Conservation (phyloP, 2,113 vertebrate species). For the Neolamprologus sp. region DNA sequence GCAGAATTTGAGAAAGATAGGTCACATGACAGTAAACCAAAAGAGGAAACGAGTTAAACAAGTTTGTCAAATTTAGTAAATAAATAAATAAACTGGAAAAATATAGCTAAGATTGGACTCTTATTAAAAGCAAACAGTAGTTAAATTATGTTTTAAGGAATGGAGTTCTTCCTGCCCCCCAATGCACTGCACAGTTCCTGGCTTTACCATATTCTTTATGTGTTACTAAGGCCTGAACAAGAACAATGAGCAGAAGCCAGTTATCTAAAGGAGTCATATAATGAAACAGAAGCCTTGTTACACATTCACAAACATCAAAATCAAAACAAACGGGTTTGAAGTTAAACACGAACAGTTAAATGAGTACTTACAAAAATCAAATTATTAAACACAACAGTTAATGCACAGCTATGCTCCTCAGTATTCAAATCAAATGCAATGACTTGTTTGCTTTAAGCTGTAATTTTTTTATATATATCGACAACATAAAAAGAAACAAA, state of each 20-base stretch:
- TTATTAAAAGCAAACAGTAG: neutral
- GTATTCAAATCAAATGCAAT: neutral
- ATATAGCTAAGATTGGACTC: neutral
- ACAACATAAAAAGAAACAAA: neutral
- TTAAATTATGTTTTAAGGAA: neutral
- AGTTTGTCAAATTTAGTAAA: neutral
- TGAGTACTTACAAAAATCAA: neutral
- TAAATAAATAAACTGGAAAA: neutral
- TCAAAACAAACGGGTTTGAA: neutral
- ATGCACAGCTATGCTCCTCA: neutral
- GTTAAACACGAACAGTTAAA: neutral
- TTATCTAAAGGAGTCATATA: neutral
- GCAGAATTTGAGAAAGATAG: neutral
- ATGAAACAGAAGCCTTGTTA: neutral
- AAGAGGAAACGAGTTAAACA: neutral
- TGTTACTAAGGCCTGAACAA: neutral
- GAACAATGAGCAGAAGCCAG: neutral
- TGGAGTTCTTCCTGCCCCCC: neutral
- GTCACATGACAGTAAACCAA: neutral
- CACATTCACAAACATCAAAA: neutral
- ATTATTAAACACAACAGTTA: neutral
- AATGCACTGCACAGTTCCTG: neutral
- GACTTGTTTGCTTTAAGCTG: neutral
- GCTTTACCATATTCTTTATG: neutral
- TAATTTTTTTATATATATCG: neutral